These are phyloP conservation scores for Vanessa atalanta DNA, from an alignment of 1,140 invertebrate genomes.

Conservation along the genomic window DNA sequence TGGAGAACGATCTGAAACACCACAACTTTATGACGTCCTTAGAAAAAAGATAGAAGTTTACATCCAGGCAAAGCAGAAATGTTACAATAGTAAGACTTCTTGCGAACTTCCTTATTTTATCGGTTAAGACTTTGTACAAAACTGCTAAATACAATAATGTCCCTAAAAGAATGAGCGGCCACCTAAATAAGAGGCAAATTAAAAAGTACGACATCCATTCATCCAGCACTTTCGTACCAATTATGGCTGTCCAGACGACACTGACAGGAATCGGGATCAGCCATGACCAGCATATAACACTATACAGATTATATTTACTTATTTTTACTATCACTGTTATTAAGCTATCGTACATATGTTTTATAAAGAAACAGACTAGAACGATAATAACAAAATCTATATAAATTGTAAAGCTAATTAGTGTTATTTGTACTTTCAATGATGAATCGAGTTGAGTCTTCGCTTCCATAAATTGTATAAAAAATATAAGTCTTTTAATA, in stretches of 20 bases:
- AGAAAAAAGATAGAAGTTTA: constrained; percentile 66
- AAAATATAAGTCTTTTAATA: constrained; percentile 57
- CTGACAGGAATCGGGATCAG: constrained; percentile 57
- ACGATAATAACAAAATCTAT: constrained; percentile 66
- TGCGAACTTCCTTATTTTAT: constrained; percentile 63
- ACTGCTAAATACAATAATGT: constrained; percentile 57
- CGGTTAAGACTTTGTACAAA: constrained; percentile 58
- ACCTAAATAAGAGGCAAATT: constrained; percentile 57
- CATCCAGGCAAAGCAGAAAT: constrained; percentile 66
- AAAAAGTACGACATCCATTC: constrained; percentile 53
- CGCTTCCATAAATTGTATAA: constrained; percentile 50
- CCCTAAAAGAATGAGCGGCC: constrained; percentile 64
- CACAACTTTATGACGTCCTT: constrained; percentile 66
- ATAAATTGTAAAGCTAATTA: constrained; percentile 55
- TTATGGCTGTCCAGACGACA: constrained; percentile 40
- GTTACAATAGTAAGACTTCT: constrained; percentile 63
- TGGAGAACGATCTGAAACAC: constrained; percentile 54
- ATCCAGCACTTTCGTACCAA: constrained; percentile 39
- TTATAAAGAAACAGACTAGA: constrained; percentile 68
- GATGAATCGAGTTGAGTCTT: constrained; percentile 31
- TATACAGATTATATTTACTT: constrained; percentile 56
- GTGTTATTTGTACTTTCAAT: constrained; percentile 18
- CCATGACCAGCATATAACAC: constrained; percentile 58
- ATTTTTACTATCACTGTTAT: constrained; percentile 67
- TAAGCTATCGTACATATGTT: constrained; percentile 71